Evolutionary conservation across 2,797 vertebrate genomes (phyloP).

Genomic region (Anniella stebbinsi): DNA sequence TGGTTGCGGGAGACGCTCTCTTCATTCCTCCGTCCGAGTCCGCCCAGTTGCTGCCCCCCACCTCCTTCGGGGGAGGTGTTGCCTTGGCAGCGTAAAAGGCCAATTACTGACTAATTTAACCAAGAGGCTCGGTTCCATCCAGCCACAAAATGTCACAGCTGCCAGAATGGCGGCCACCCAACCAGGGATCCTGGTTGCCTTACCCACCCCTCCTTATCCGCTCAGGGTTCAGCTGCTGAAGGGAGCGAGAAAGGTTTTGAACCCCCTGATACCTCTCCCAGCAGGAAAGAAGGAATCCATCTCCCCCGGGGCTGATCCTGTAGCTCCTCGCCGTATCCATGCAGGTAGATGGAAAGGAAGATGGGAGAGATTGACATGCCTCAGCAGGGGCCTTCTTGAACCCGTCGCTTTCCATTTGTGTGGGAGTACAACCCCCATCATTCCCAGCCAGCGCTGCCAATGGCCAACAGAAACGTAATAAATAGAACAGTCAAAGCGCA

Average conservation of each 20-base stretch:
- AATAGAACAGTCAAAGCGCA: no score
- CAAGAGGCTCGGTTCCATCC: not conserved
- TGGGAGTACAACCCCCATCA: no score
- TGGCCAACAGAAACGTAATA: no score
- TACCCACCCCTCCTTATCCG: not conserved
- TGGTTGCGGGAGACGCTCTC: not conserved
- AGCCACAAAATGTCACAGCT: not conserved
- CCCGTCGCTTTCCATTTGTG: no score
- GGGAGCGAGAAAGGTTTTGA: not conserved
- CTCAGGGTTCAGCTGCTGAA: no score
- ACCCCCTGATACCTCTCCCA: no score
- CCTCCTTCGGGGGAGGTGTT: not conserved
- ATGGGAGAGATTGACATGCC: no score
- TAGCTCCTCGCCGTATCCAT: not conserved
- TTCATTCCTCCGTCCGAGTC: not conserved
- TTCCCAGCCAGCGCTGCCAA: no score
- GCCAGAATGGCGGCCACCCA: not conserved
- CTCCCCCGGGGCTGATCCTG: not conserved
- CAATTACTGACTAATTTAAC: slow-evolving; percentile 15
- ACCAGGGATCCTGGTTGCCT: not conserved
- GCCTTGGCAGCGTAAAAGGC: not conserved
- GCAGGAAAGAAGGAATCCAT: no score
- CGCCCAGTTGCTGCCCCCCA: not conserved
- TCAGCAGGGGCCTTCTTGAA: no score
- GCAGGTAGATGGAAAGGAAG: no score